Evolutionary conservation across 2,113 vertebrate species (phyloP).

Genomic region (Caranx ignobilis): DNA sequence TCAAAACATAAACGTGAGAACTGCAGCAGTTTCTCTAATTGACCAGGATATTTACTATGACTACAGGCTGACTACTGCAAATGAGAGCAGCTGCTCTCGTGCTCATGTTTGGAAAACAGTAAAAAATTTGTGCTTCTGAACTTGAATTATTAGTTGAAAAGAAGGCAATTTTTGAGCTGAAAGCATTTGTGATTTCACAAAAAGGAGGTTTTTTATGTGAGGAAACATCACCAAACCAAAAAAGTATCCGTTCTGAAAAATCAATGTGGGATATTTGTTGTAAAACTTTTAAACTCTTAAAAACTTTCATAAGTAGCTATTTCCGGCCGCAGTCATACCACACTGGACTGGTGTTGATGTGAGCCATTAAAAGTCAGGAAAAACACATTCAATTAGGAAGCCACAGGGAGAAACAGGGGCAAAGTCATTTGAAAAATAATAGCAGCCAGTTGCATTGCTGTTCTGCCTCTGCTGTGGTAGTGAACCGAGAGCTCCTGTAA

Average conservation of each 20-base stretch:
- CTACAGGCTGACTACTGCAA: slow-evolving; percentile 7
- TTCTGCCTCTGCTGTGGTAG: not conserved
- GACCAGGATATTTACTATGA: slow-evolving; percentile 6
- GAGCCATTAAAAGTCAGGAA: slow-evolving; percentile 30
- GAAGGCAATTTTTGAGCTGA: not conserved
- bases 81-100: not conserved
- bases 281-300: slow-evolving; percentile 13
- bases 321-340: not conserved
- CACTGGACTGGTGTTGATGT: slow-evolving; percentile 21
- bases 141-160: not conserved
- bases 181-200: not conserved
- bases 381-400: slow-evolving; percentile 20
- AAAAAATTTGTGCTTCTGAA: slow-evolving; percentile 13
- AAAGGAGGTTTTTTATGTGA: not conserved
- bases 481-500: slow-evolving; percentile 3
- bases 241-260: slow-evolving; percentile 14
- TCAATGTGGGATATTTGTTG: not conserved
- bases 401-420: slow-evolving; percentile 6
- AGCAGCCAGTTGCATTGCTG: not conserved
- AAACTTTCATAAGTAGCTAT: slow-evolving; percentile 31
- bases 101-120: slow-evolving; percentile 18
- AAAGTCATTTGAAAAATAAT: slow-evolving; percentile 12
- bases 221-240: not conserved
- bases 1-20: too few species aligned
- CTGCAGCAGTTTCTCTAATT: not conserved